A percentile compares a stretch with the other conserved stretches of the same genome.
These are phyloP conservation scores for Trogon surrucura DNA, from an alignment of 2,113 vertebrate genomes.

Conservation along the genomic window DNA sequence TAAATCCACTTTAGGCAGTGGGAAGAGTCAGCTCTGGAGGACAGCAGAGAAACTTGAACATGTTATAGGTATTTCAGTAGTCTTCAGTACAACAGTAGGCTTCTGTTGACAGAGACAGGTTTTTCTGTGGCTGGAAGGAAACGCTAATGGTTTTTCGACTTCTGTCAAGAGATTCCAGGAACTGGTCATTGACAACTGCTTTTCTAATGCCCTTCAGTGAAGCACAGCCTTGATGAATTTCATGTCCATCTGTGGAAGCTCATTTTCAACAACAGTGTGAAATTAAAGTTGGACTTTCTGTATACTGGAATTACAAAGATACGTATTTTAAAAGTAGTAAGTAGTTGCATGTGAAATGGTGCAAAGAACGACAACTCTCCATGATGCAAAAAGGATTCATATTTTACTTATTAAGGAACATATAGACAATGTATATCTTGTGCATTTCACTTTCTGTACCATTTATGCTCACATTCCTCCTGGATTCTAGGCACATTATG, in stretches of 20 bases:
- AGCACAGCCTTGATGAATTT: background rate
- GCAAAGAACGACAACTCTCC: background rate
- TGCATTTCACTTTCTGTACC: background rate
- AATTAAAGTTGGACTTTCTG: background rate
- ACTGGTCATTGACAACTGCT: background rate
- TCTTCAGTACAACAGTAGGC: background rate
- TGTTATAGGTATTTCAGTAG: background rate
- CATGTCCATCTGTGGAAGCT: background rate
- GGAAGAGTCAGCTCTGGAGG: background rate
- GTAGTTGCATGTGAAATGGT: background rate
- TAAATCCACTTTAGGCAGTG: background rate
- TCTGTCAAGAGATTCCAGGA: background rate
- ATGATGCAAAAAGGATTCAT: background rate
- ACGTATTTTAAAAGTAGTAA: background rate
- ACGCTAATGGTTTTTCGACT: background rate
- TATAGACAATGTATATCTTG: background rate
- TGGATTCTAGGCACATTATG: background rate
- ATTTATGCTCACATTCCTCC: background rate
- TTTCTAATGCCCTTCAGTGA: background rate
- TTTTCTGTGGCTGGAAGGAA: background rate
- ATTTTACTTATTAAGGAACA: background rate
- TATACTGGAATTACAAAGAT: background rate
- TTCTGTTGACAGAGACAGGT: background rate
- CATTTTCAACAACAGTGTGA: background rate
- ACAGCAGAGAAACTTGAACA: background rate